phyloP scores from a whole-genome alignment of 2,113 vertebrate genomes.

The Ursus arctos region DNA sequence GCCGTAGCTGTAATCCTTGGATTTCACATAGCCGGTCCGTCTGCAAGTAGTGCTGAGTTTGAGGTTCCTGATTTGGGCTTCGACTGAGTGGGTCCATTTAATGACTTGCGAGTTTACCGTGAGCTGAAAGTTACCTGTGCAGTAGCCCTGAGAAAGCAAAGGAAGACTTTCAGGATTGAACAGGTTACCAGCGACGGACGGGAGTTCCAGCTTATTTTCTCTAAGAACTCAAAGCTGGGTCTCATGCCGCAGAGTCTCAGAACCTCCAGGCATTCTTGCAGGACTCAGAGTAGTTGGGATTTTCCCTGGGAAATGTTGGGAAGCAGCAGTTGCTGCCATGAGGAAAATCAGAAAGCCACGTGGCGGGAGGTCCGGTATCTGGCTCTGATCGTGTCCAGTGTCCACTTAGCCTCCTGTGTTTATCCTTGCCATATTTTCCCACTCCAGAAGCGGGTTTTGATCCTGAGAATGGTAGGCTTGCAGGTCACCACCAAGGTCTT shows the following conservation, averaged over 20 bases:
- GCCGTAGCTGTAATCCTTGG: background rate
- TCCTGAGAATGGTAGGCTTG: background rate
- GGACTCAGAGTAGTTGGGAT: too few relatives aligned
- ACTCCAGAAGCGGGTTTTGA: background rate
- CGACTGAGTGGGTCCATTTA: too few relatives aligned
- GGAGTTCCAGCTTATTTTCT: background rate
- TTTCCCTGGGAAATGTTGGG: rapidly evolving
- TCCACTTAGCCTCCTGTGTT: rapidly evolving
- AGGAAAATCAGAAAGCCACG: background rate
- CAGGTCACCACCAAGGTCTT: background rate
- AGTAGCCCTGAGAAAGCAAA: background rate
- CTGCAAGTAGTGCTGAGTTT: rapidly evolving
- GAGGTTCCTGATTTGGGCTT: background rate
- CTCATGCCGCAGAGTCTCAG: background rate
- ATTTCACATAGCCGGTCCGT: rapidly evolving
- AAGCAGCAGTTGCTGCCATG: rapidly evolving
- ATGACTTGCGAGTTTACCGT: too few relatives aligned
- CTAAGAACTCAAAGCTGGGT: background rate
- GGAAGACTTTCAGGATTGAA: background rate
- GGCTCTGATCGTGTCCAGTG: rapidly evolving
- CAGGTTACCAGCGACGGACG: background rate
- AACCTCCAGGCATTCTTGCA: background rate
- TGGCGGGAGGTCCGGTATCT: rapidly evolving
- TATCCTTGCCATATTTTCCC: background rate
- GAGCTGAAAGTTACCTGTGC: background rate